These are phyloP conservation scores for Drosophila differens DNA, from an alignment of 2,888 invertebrate species.

Conservation along the genomic window DNA sequence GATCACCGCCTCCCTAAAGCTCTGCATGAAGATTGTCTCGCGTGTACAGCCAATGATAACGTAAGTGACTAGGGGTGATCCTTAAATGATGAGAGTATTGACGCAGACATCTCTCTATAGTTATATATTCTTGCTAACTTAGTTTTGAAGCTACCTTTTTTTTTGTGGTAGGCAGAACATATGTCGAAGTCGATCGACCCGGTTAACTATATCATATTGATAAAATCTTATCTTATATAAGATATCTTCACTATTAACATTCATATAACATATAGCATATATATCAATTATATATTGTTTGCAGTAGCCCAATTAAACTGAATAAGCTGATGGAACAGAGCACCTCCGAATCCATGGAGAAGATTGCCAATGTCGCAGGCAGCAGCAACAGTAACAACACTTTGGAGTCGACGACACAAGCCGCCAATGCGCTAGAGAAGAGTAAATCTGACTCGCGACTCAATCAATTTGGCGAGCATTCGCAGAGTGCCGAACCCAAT, in stretches of 20 bases:
- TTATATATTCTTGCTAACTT: neutral
- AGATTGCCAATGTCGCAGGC: conserved; percentile 19
- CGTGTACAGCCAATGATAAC: conserved; percentile 90
- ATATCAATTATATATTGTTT: conserved; percentile 1
- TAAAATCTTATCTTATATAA: neutral
- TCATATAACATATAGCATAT: neutral
- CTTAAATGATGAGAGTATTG: neutral
- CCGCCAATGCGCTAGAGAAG: conserved; percentile 86
- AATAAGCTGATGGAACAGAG: conserved; percentile 64
- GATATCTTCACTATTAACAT: neutral
- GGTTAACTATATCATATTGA: neutral
- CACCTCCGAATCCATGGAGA: conserved; percentile 49
- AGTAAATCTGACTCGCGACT: conserved; percentile 89
- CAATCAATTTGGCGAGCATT: conserved; percentile 84
- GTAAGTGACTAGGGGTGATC: conserved; percentile 58
- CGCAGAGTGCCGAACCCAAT: conserved; percentile 62
- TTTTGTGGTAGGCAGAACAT: neutral
- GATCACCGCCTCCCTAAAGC: conserved; percentile 88
- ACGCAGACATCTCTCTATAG: neutral
- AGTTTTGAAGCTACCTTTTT: neutral
- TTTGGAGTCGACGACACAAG: conserved; percentile 29
- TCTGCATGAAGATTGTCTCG: conserved; percentile 90
- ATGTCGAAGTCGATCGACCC: neutral
- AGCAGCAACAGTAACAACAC: conserved; percentile 28
- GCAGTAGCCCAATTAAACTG: conserved; percentile 84